These are phyloP conservation scores for Eulithis prunata DNA, from an alignment of 2,888 invertebrate genomes.

Conservation along the genomic window DNA sequence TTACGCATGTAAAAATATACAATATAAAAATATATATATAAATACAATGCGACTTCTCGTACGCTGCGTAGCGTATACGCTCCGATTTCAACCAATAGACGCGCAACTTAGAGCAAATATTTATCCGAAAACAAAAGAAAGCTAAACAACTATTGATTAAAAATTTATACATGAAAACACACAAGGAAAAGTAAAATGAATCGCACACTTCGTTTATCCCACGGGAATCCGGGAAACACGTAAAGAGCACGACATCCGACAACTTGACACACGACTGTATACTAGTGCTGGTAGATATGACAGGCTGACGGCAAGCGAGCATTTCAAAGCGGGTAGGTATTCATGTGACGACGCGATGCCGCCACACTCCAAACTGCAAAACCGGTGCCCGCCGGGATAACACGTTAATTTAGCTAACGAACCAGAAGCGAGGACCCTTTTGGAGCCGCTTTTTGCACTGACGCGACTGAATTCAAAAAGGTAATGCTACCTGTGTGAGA, in stretches of 20 bases:
- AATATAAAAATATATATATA: too few species aligned
- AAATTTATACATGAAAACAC: neutral
- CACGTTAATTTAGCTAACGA: slow-evolving; percentile 79
- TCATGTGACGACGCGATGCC: slow-evolving; percentile 50
- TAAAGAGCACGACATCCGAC: slow-evolving; percentile 13
- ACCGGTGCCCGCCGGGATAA: slow-evolving; percentile 53
- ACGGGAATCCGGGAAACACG: neutral
- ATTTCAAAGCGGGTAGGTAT: slow-evolving; percentile 46
- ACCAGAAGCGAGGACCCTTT: slow-evolving; percentile 67
- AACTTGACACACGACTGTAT: slow-evolving; percentile 12
- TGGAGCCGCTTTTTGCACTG: slow-evolving; percentile 62
- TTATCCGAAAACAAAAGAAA: too few species aligned
- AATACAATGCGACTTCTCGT: too few species aligned
- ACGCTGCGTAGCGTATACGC: too few species aligned
- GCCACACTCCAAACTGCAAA: slow-evolving; percentile 47
- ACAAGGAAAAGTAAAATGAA: neutral
- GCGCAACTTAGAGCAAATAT: too few species aligned
- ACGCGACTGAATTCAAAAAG: slow-evolving; percentile 56
- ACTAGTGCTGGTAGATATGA: slow-evolving; percentile 5
- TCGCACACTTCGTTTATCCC: neutral
- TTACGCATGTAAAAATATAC: too few species aligned
- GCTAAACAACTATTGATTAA: neutral
- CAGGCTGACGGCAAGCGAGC: slow-evolving; percentile 14
- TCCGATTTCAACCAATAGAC: too few species aligned
- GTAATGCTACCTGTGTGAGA: slow-evolving; percentile 32